phyloP scores from a whole-genome alignment of 2,797 vertebrate species.

The Sebastes cheni region DNA sequence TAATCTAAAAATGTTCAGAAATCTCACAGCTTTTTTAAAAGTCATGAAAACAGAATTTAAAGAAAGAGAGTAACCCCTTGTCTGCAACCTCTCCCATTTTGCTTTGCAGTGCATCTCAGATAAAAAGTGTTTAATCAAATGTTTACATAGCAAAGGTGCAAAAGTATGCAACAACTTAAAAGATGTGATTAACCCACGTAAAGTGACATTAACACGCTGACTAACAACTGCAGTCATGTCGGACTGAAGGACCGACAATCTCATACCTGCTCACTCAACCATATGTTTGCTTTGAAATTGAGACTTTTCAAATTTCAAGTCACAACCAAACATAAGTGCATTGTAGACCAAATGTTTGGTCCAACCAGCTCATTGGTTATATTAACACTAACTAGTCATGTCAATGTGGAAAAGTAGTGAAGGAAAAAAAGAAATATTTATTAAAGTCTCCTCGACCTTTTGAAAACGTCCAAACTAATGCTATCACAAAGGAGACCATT shows the following conservation, averaged over 20 bases:
- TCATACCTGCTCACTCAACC: conserved; percentile 48
- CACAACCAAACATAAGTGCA: conserved; percentile 77
- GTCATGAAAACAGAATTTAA: conserved; percentile 41
- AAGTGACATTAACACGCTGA: conserved; percentile 58
- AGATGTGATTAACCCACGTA: conserved; percentile 66
- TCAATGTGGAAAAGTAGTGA: conserved; percentile 60
- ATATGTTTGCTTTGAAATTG: conserved; percentile 79
- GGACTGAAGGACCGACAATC: conserved; percentile 44
- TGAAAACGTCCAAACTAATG: conserved; percentile 8
- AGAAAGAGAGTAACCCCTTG: conserved; percentile 45
- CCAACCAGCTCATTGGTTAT: conserved; percentile 81
- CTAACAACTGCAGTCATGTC: conserved; percentile 46
- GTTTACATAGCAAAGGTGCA: conserved; percentile 76
- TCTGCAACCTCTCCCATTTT: conserved; percentile 63
- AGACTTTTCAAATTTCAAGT: conserved; percentile 66
- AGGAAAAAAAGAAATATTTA: conserved; percentile 34
- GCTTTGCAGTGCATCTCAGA: conserved; percentile 79
- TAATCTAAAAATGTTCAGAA: conserved; percentile 43
- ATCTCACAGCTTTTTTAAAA: conserved; percentile 65
- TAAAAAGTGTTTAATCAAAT: conserved; percentile 71
- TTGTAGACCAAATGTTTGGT: conserved; percentile 80
- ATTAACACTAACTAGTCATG: conserved; percentile 65
- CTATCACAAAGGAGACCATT: conserved; percentile 39
- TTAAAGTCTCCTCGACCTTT: conserved; percentile 30
- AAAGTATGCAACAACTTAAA: conserved; percentile 72